Percentiles rank a stretch among this genome's conserved stretches.
Conservation (phyloP, 2,888 invertebrate genomes). For the Caenorhabditis plicata region DNA sequence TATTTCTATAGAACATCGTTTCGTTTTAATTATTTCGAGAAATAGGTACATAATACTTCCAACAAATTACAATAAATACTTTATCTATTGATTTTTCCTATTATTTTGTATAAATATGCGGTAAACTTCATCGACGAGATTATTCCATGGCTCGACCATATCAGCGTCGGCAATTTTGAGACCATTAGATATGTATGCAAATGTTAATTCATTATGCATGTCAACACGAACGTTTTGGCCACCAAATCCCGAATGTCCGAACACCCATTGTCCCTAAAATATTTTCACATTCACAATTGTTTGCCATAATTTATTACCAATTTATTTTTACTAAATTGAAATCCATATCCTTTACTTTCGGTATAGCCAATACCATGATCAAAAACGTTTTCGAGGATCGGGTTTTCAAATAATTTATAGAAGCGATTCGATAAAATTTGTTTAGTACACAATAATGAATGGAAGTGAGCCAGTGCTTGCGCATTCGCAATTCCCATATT, state of each 20-base stretch:
- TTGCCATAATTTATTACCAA: constrained; percentile 14
- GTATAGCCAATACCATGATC: constrained; percentile 49
- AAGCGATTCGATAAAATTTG: constrained; percentile 21
- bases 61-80: no score
- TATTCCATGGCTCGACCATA: constrained; percentile 37
- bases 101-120: neutral
- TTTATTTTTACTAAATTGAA: constrained; percentile 47
- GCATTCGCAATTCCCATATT: constrained; percentile 54
- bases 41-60: no score
- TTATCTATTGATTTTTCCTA: no score
- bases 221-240: constrained; percentile 54
- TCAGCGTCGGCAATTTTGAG: constrained; percentile 51
- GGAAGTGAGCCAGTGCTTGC: constrained; percentile 41
- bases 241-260: constrained; percentile 53
- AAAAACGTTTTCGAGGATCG: constrained; percentile 40
- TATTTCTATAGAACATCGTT: no score
- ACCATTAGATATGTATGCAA: constrained; percentile 50
- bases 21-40: no score
- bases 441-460: constrained; percentile 29
- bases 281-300: neutral
- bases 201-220: constrained; percentile 35
- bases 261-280: constrained; percentile 50
- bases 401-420: constrained; percentile 19
- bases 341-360: constrained; percentile 52
- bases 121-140: constrained; percentile 32